Evolutionary conservation across 1,140 invertebrate genomes (phyloP).

Genomic region (Bombus superbus): DNA sequence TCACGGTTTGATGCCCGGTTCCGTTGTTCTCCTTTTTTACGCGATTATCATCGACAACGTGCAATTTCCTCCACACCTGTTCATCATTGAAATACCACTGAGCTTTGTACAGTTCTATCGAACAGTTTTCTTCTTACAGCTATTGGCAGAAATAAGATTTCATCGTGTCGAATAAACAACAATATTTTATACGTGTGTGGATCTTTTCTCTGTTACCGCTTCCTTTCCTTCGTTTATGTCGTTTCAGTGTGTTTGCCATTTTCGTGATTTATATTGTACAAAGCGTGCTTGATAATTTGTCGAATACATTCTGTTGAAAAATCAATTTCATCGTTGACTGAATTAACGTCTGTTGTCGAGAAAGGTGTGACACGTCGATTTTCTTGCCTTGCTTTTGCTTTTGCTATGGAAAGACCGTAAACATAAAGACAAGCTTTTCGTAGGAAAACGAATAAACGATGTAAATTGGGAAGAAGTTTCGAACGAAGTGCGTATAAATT

Average conservation of each 20-base stretch:
- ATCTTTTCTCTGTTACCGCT: background rate
- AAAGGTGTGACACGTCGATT: background rate
- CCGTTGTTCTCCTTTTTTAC: slow-evolving; percentile 17
- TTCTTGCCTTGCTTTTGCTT: background rate
- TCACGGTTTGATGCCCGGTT: slow-evolving; percentile 12
- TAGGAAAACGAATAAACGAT: too few species aligned
- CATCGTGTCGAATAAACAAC: background rate
- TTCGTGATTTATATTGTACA: too few species aligned
- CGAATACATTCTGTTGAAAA: background rate
- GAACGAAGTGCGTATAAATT: background rate
- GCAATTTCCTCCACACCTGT: background rate
- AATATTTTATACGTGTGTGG: background rate
- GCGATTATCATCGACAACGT: background rate
- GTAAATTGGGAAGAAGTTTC: too few species aligned
- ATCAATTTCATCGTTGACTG: background rate
- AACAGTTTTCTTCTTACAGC: background rate
- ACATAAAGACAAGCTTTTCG: too few species aligned
- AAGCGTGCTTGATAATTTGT: background rate
- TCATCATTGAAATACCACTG: background rate
- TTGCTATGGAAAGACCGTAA: background rate
- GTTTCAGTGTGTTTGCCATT: background rate
- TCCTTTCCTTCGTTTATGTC: background rate
- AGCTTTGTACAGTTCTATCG: background rate
- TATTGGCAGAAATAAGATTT: background rate
- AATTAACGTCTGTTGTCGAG: background rate